Percentiles rank a stretch among this genome's conserved stretches.
Evolutionary conservation across 2,888 invertebrate species (phyloP).

Genomic region (Drosophila histrio): DNA sequence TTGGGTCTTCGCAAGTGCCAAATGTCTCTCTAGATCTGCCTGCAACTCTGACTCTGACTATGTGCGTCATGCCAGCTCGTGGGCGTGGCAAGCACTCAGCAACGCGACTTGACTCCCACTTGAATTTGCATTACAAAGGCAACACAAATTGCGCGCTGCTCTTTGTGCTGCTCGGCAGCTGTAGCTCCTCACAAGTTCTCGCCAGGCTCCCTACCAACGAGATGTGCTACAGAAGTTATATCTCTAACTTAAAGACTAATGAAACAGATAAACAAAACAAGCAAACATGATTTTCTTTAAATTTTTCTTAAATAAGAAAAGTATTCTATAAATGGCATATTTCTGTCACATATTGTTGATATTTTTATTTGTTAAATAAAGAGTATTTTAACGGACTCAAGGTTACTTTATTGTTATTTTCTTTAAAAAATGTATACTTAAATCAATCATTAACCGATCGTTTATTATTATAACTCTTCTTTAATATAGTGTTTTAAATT

Average conservation of each 20-base stretch:
- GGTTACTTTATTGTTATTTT: too few species aligned
- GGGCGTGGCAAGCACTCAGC: constrained; percentile 73
- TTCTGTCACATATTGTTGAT: too few species aligned
- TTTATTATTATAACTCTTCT: too few species aligned
- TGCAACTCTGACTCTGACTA: constrained; percentile 15
- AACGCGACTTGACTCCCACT: constrained; percentile 75
- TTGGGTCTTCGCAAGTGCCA: constrained; percentile 64
- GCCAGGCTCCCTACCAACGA: constrained; percentile 15
- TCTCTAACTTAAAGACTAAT: neutral
- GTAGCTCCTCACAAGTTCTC: constrained; percentile 42
- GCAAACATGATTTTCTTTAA: too few species aligned
- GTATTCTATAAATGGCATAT: too few species aligned
- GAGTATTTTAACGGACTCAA: too few species aligned
- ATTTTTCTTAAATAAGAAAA: too few species aligned
- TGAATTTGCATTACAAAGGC: constrained; percentile 79
- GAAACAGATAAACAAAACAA: too few species aligned
- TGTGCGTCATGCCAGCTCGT: constrained; percentile 41
- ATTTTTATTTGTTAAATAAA: too few species aligned
- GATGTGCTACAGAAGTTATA: neutral
- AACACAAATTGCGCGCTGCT: constrained; percentile 75
- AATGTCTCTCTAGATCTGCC: constrained; percentile 49
- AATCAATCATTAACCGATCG: too few species aligned
- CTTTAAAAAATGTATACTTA: too few species aligned
- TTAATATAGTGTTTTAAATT: too few species aligned
- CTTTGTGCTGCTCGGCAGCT: constrained; percentile 58